Conservation (phyloP, 2,113 vertebrate species). For the Hippopotamus amphibius region DNA sequence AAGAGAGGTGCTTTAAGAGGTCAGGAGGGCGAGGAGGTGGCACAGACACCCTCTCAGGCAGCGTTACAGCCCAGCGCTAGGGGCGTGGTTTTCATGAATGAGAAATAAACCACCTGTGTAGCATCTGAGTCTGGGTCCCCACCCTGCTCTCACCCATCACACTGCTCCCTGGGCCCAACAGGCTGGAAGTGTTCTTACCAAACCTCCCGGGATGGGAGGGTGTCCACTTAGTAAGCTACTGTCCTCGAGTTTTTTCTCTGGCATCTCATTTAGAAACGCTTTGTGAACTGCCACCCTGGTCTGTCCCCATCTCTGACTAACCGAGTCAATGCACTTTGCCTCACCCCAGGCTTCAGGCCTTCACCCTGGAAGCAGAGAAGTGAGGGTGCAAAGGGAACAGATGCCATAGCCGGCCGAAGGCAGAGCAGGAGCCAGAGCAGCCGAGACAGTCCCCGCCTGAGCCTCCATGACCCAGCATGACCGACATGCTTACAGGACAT, state of each 20-base stretch:
- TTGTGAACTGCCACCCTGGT: background rate
- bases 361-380: background rate
- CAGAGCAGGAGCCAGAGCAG: background rate
- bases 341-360: background rate
- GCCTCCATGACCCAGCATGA: rapidly evolving
- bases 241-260: background rate
- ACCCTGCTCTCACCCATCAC: background rate
- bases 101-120: background rate
- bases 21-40: background rate
- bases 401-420: rapidly evolving
- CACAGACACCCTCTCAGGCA: background rate
- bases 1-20: background rate
- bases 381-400: background rate
- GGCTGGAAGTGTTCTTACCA: background rate
- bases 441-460: background rate
- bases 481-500: background rate
- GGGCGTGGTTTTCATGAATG: background rate
- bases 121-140: background rate
- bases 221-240: background rate
- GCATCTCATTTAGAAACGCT: background rate
- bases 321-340: rapidly evolving
- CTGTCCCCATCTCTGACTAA: background rate
- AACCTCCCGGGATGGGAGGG: background rate
- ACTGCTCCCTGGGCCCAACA: background rate
- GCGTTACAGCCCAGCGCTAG: no score